Conservation (phyloP, 1,140 invertebrate genomes). For the Hormaphis cornu region DNA sequence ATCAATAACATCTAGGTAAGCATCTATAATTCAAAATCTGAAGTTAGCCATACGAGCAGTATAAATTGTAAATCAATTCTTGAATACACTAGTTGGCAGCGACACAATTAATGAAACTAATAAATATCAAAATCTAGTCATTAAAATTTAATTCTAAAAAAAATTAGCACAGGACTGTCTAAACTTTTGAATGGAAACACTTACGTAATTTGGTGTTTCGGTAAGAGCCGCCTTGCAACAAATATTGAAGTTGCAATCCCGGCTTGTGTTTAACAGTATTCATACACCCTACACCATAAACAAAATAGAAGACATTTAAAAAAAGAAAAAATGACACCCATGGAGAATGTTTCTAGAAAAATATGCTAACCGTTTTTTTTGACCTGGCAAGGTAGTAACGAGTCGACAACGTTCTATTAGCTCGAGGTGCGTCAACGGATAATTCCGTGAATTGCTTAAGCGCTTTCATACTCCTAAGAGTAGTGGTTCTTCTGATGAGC, state of each 20-base stretch:
- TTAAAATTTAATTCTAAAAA: neutral
- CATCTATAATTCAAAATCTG: conserved; percentile 15
- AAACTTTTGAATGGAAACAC: neutral
- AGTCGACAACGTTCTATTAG: neutral
- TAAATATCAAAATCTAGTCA: neutral
- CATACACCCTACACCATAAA: conserved; percentile 8
- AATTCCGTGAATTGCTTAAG: neutral
- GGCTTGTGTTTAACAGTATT: conserved; percentile 33
- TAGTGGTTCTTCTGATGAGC: too few species aligned
- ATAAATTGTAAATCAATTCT: neutral
- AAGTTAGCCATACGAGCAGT: neutral
- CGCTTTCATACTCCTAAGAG: neutral
- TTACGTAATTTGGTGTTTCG: conserved; percentile 31
- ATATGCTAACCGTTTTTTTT: conserved; percentile 7
- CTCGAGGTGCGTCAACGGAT: neutral
- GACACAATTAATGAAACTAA: neutral
- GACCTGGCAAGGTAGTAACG: neutral
- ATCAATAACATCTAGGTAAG: neutral
- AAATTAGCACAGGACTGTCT: neutral
- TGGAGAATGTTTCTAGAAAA: neutral
- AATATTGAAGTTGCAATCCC: conserved; percentile 32
- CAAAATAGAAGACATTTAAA: neutral
- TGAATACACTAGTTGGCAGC: neutral
- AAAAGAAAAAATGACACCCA: neutral
- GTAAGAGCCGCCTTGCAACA: conserved; percentile 33